Base-by-base conservation (phyloP, 53 echinoderm and acorn worm genomes). In the Apostichopus leukothele region DNA sequence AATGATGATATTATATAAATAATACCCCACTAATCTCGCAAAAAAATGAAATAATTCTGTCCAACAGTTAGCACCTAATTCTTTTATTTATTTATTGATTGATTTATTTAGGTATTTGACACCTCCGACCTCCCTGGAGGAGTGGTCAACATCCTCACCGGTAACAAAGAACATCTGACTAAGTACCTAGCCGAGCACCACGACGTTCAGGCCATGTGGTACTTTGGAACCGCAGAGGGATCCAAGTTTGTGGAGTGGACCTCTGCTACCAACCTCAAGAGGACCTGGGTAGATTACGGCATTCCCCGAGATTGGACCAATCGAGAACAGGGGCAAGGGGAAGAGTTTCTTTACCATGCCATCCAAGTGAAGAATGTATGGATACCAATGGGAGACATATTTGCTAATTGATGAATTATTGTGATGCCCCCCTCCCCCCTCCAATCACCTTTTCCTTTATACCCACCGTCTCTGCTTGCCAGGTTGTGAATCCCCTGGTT, bases 301-400 rank as follows among this genome's bases (percentile, higher is more conserved):
- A 89, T 75, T 71, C 90, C 86, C 27, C 88, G 98, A 4, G 98
- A 98, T 75, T 98, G 98, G 98, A 74, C 91, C 14, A 89, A 91
- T 74, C 90, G 88, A 60, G 75, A 87, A 9, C 95, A 96, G 68
- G 98, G 98, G 5, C 98, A 98, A 73, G 98, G 98, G 10, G 95
- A 98, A 88, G 98, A 98, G 75, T 98, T 98, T 74, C 90, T 98
- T 63, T 98, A 98, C 88, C 98, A 98, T 78, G 75, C 92, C 1
- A 90, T 91, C 52, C 94, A 99, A 83, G 93, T 95, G 53, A 99
- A 99, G 86, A 99, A 99, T 89, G 91, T 99, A 83, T 99, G 99
- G 99, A 96, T 99, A 20, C 99, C 99, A 0, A 99, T 99, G 99
- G 99, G 99, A n/a, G 99, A 99, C 26, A 96, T 92, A 75, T 99